Evolutionary conservation across 2,113 vertebrate genomes (phyloP), one percentile per base, ranked within the genome.

Genomic region (Chionodraco myersi): DNA sequence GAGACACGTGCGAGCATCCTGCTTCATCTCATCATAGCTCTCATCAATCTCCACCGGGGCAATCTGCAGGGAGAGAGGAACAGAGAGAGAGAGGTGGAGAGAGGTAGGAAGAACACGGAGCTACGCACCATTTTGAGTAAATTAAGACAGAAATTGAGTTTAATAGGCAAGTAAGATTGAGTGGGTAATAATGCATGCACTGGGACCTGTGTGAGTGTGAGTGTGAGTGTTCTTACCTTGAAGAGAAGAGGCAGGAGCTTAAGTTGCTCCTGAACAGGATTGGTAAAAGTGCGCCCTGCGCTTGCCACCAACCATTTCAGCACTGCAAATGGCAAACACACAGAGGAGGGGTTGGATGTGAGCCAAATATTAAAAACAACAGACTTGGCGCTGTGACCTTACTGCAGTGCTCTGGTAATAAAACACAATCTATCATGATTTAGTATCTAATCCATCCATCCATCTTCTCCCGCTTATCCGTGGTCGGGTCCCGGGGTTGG

Each of bases 281-380:
- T 97, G 57, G 97, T 98, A 72, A 99, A 99, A 59, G 97, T 97
- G 57, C 97, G 95, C 69, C 98, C 98, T 1, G 98, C 96, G 44
- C 97, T 99, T 2, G 97, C 97, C 98, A 99, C 98, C 94, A 98
- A 93, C 98, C 98, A 99, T 88, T 99, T 99, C 82, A 99, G 86
- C 89, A 99, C 98, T 98, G 89, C 82, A 90, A 73, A 83, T 8
- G 6, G 13, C 47, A 72, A 48, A 21, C 21, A 44, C 81, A 71
- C 52, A 61, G n/a, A 68, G 47, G 34, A 75, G 51, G 63, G 21
- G 21, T 61, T 72, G 71, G 72, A 49, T 59, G 51, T 45, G 74
- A 56, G 79, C 74, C 70, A 85, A 76, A 70, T 66, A 70, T 81
- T 80, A 80, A 83, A 75, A 87, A 75, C 64, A 78, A 47, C 70